Conservation (phyloP, 2,113 vertebrate genomes). For the Trichomycterus rosablanca region DNA sequence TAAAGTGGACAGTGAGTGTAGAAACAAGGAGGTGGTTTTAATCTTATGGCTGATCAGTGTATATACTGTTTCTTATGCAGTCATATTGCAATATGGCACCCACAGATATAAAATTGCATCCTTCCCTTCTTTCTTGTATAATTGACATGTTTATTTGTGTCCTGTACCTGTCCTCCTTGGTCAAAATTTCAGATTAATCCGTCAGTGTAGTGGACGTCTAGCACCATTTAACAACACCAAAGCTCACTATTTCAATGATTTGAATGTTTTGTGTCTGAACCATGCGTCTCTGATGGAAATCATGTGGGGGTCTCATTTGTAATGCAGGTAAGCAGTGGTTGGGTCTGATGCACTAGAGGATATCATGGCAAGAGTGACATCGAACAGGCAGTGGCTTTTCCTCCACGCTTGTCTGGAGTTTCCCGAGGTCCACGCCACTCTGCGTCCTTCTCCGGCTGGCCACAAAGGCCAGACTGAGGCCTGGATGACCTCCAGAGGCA, state of each 20-base stretch:
- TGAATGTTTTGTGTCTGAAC: slow-evolving; percentile 35
- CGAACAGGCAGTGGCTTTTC: slow-evolving; percentile 33
- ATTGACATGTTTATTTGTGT: too few species aligned
- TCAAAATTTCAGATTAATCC: too few species aligned
- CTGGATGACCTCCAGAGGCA: slow-evolving; percentile 32
- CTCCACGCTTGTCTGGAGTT: slow-evolving; percentile 34
- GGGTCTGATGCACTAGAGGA: slow-evolving; percentile 36
- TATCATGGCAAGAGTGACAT: slow-evolving; percentile 47
- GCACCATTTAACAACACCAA: slow-evolving; percentile 21
- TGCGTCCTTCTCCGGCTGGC: slow-evolving; percentile 24
- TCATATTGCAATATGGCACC: too few species aligned
- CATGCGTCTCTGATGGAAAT: slow-evolving; percentile 44
- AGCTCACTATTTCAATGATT: slow-evolving; percentile 8
- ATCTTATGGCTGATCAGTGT: too few species aligned
- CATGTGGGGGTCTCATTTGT: slow-evolving; percentile 43
- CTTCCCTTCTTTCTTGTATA: too few species aligned
- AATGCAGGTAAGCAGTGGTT: slow-evolving; percentile 42
- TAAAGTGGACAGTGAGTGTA: too few species aligned
- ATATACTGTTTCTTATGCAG: too few species aligned
- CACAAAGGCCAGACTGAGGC: slow-evolving; percentile 19
- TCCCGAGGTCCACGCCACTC: slow-evolving; percentile 26
- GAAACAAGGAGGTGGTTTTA: background rate
- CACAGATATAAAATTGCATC: too few species aligned
- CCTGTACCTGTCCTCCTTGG: too few species aligned
- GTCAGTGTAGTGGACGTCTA: too few species aligned